A percentile compares a stretch with the other conserved stretches of the same genome.
Conservation (phyloP, 2,888 invertebrate species). For the Epinotia ramella region DNA sequence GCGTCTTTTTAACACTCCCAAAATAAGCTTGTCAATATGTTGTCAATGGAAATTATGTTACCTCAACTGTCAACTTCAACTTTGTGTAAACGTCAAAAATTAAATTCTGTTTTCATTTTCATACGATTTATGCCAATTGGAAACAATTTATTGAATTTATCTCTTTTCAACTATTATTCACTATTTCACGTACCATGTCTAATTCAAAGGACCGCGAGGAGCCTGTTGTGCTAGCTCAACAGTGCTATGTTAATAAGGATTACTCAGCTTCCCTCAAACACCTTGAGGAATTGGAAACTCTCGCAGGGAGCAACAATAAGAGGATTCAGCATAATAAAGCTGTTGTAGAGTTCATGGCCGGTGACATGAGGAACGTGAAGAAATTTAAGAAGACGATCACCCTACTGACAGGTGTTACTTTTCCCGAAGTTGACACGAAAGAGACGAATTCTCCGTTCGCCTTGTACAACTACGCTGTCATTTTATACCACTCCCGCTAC, state of each 20-base stretch:
- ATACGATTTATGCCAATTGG: neutral
- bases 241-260: conserved; percentile 87
- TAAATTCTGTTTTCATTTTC: neutral
- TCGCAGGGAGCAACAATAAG: conserved; percentile 87
- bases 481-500: conserved; percentile 91
- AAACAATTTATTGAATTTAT: neutral
- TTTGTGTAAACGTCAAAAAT: neutral
- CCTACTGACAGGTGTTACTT: conserved; percentile 84
- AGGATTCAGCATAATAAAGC: conserved; percentile 94
- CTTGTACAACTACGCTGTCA: conserved; percentile 92
- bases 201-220: conserved; percentile 75
- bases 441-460: conserved; percentile 75
- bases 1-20: conserved; percentile 1
- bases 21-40: neutral
- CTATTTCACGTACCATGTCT: conserved; percentile 59
- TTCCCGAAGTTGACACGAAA: conserved; percentile 74
- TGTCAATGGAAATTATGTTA: neutral
- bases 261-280: conserved; percentile 86
- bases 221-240: conserved; percentile 85
- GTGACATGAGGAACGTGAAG: conserved; percentile 90
- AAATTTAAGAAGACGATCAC: conserved; percentile 89
- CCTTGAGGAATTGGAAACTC: conserved; percentile 87
- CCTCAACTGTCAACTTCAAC: neutral
- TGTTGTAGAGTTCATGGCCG: conserved; percentile 92
- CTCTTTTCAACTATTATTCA: neutral